Base-by-base conservation (phyloP, 2,888 invertebrate species). In the Andrena praecox region DNA sequence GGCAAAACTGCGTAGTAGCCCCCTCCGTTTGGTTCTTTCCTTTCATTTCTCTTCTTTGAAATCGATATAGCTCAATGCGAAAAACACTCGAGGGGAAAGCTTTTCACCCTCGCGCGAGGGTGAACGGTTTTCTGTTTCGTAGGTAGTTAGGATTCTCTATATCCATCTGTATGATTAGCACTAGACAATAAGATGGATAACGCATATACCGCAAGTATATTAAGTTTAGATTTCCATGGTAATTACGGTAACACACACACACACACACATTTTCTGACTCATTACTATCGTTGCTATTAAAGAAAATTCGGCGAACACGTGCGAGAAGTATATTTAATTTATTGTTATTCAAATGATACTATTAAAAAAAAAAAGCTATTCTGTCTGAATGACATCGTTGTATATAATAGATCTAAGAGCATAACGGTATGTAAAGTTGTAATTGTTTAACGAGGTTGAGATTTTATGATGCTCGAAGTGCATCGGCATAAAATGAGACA, bases 321-420 rank as follows among this genome's bases (percentile, higher is more conserved):
- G 86, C 76, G 80, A 89, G 84, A 89, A 82, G 85, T 90, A 84
- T 91, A 91, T 93, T 93, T 93, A 93, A 92, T 93, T 93, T 92
- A 93, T 92, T 93, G 91, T 91, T 91, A 88, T 87, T 84, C 86
- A 88, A 88, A 87, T 80, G 71, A 81, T 89, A 86, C 86, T 85
- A 87, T 86, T 88, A 86, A 90, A 20, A 20, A 20, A 20, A 20
- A 20, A 20, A 91, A 90, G 84, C 71, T 89, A 85, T 87, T 92
- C 86, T 91, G 89, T 89, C 88, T 89, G 88, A 91, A 91, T 90
- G 90, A 90, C 93, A 92, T 93, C 91, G 91, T 92, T 93, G 93
- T 93, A 93, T 89, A 93, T 93, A 93, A 92, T 93, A 93, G 91
- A 87, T 88, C 85, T 91, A 90, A 92, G 89, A 85, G 69, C 77